Base-by-base conservation (phyloP, 2,797 vertebrate species). In the Pelodytes ibericus region DNA sequence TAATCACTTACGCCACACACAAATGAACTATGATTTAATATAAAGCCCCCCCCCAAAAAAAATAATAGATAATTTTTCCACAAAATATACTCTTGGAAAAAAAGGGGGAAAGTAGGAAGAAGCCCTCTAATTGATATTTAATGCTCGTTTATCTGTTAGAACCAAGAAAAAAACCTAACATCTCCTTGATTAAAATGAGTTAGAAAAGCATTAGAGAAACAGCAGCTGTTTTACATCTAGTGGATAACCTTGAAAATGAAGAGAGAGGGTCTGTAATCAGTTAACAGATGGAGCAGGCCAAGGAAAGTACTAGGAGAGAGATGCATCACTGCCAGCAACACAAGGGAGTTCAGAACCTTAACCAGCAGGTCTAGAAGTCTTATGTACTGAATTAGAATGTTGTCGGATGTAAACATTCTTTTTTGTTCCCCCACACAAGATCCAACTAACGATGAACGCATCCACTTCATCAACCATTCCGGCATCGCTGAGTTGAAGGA, bases 191-290 rank as follows among this genome's bases (percentile, higher is more conserved):
- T 66, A 74, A 67, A 67, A 59, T 47, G 63, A 67, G 63, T 27
- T 44, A 33, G 53, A 9, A 58, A 33, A 74, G 58, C 39, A 26
- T 47, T 47, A 66, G 53, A 67, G 41, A 25, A 74, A 26, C 72
- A 74, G 63, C 72, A 74, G 72, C 56, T 74, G 72, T 74, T 74
- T 74, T 47, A 44, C 63, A 49, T 74, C 72, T 66, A 67, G 62
- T 24, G 62, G 63, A 74, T 77, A 71, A 77, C 74, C 74, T 77
- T 77, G 74, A 58, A 70, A 77, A 77, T 77, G 58, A 77, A 71
- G 49, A 77, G 65, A 27, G 74, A 70, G 47, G 65, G 70, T 62
- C 20, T 71, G 36, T 71, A 71, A 77, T 77, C 74, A 70, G 74
- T 29, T 63, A 69, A 74, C 72, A 74, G 72, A 67, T 74, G 72